Evolutionary conservation across 2,888 invertebrate species (phyloP).

Genomic region (Phania funesta): DNA sequence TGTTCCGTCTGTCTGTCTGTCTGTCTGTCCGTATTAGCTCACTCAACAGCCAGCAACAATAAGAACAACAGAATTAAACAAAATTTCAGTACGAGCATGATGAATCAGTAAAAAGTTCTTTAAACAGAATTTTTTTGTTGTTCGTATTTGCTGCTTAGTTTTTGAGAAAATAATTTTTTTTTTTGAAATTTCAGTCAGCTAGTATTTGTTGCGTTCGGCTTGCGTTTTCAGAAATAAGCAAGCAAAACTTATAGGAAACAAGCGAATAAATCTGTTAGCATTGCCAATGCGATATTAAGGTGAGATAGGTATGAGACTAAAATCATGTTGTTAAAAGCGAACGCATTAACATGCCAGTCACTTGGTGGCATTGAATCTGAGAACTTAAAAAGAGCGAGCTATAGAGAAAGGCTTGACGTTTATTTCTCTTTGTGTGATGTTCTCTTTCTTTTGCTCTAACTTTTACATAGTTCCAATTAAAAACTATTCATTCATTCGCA

Average conservation of each 20-base stretch:
- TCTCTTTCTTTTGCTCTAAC: background rate
- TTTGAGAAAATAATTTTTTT: constrained; percentile 46
- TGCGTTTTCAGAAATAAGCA: background rate
- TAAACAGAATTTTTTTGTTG: constrained; percentile 30
- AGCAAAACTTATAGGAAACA: background rate
- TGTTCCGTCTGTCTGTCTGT: constrained; percentile 12
- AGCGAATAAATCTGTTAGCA: constrained; percentile 23
- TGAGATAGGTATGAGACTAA: constrained; percentile 22
- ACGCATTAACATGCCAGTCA: constrained; percentile 41
- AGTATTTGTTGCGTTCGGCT: too few species aligned
- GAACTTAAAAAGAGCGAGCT: background rate
- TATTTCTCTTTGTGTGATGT: constrained; percentile 20
- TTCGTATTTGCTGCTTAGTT: constrained; percentile 17
- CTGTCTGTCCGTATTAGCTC: background rate
- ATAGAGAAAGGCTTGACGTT: background rate
- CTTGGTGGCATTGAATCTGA: constrained; percentile 32
- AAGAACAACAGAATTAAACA: constrained; percentile 20
- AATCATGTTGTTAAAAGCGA: constrained; percentile 30
- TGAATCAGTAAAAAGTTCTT: constrained; percentile 60
- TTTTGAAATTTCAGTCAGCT: constrained; percentile 31
- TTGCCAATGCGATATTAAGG: constrained; percentile 42
- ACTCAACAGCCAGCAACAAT: constrained; percentile 41
- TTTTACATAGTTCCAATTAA: background rate
- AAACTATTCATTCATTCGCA: background rate
- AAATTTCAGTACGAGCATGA: constrained; percentile 36